Conservation (phyloP, 2,888 invertebrate species). For the Drosophila borealis region DNA sequence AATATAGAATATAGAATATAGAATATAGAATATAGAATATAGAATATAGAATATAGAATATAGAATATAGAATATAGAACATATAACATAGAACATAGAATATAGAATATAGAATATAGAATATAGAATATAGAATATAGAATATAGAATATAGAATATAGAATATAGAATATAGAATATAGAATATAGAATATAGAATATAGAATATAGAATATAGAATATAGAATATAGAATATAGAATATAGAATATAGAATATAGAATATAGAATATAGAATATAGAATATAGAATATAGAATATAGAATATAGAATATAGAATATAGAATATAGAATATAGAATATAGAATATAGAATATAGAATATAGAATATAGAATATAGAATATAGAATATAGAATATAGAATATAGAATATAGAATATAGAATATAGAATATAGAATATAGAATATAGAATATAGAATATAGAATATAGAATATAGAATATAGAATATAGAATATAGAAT, state of each 20-base stretch:
- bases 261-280: background rate
- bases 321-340: background rate
- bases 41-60: background rate
- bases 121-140: background rate
- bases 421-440: constrained; percentile 1
- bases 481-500: background rate
- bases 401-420: constrained; percentile 1
- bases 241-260: background rate
- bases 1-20: background rate
- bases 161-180: background rate
- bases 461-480: background rate
- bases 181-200: background rate
- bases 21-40: background rate
- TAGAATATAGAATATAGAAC: background rate
- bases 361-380: constrained; percentile 1
- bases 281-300: background rate
- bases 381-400: constrained; percentile 1
- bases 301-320: background rate
- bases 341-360: constrained; percentile 1
- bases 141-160: background rate
- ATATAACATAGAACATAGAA: background rate
- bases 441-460: background rate
- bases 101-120: background rate
- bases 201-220: background rate
- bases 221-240: background rate